Evolutionary conservation across 1,140 invertebrate species (phyloP).

Genomic region (Cepaea nemoralis): DNA sequence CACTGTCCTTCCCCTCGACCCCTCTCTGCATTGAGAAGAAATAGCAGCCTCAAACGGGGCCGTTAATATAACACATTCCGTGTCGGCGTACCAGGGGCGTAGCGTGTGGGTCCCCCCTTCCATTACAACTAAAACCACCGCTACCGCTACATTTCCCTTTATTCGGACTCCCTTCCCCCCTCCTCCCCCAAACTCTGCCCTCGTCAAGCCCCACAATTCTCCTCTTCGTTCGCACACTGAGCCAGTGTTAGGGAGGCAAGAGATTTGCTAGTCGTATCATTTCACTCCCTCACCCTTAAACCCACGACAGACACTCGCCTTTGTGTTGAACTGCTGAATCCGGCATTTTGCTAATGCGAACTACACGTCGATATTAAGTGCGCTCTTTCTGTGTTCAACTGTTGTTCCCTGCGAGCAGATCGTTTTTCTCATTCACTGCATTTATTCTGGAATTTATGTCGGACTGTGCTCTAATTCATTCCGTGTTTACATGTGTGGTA

Average conservation of each 20-base stretch:
- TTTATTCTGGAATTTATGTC: background rate
- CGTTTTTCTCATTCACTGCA: background rate
- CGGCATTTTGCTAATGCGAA: background rate
- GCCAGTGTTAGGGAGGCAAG: constrained; percentile 15
- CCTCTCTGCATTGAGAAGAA: too few relatives aligned
- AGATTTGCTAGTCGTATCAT: background rate
- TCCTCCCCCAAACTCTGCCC: too few relatives aligned
- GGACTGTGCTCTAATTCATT: background rate
- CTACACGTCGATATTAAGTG: background rate
- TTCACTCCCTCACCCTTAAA: background rate
- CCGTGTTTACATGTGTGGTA: background rate
- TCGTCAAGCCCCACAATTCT: too few relatives aligned
- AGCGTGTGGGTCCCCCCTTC: too few relatives aligned
- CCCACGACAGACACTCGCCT: constrained; percentile 27
- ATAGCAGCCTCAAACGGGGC: too few relatives aligned
- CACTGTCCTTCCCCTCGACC: too few relatives aligned
- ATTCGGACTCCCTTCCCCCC: too few relatives aligned
- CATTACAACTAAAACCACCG: background rate
- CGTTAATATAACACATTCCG: too few relatives aligned
- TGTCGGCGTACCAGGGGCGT: too few relatives aligned
- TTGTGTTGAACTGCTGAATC: constrained; percentile 24
- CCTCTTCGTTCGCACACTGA: constrained; percentile 27
- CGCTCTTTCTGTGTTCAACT: background rate
- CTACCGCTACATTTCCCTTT: background rate
- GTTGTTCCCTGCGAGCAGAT: background rate